Evolutionary conservation across 2,888 invertebrate genomes (phyloP).

Genomic region (Hypselothyrea guttata): DNA sequence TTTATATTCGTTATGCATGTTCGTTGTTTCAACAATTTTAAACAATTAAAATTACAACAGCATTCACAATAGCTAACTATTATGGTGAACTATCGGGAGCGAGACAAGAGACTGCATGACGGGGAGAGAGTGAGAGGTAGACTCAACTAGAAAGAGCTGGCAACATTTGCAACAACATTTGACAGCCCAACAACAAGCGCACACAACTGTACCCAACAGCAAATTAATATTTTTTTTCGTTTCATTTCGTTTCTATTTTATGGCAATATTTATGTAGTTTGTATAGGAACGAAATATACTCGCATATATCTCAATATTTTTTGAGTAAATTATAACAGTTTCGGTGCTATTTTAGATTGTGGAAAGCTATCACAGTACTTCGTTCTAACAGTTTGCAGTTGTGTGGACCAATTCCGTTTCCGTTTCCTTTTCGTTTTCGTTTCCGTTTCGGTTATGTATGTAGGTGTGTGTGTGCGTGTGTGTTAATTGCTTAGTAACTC

Average conservation of each 20-base stretch:
- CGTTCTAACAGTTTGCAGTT: too few relatives aligned
- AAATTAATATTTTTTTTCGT: conserved; percentile 4
- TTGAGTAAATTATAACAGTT: conserved; percentile 10
- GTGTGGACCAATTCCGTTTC: conserved; percentile 35
- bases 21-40: conserved; percentile 69
- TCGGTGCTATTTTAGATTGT: conserved; percentile 27
- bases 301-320: too few relatives aligned
- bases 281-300: conserved; percentile 37
- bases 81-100: conserved; percentile 22
- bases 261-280: conserved; percentile 1
- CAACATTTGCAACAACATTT: conserved; percentile 18
- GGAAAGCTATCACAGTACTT: conserved; percentile 81
- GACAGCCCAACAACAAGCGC: conserved; percentile 11
- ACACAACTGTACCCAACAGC: conserved; percentile 47
- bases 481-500: too few relatives aligned
- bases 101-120: conserved; percentile 10
- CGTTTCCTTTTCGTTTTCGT: conserved; percentile 29
- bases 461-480: too few relatives aligned
- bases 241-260: neutral
- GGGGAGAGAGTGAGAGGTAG: conserved; percentile 21
- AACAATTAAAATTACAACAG: conserved; percentile 65
- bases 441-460: conserved; percentile 9
- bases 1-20: conserved; percentile 65
- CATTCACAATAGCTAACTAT: conserved; percentile 67
- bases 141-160: conserved; percentile 23